A percentile compares a stretch with the other conserved stretches of the same genome.
These are phyloP conservation scores for Manacus vitellinus DNA, from an alignment of 2,113 vertebrate species.

Conservation along the genomic window DNA sequence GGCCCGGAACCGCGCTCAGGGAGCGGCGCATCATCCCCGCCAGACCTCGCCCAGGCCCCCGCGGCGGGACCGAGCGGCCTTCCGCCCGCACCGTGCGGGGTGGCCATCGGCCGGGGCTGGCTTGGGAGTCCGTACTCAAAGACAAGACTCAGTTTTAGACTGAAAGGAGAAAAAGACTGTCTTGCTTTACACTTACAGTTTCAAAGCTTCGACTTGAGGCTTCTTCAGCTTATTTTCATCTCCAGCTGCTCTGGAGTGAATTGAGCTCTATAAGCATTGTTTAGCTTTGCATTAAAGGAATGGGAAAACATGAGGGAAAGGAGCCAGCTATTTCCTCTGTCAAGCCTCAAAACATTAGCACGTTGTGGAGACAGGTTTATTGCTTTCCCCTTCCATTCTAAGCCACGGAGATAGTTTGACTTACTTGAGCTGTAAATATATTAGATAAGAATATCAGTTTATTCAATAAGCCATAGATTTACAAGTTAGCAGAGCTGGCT, in stretches of 20 bases:
- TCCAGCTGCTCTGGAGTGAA: not conserved
- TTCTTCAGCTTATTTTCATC: not conserved
- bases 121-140: fast-evolving
- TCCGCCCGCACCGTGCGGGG: not conserved
- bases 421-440: not conserved
- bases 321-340: not conserved
- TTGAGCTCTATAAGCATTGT: not conserved
- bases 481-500: not conserved
- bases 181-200: not conserved
- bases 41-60: not conserved
- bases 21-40: not conserved
- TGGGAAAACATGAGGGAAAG: fast-evolving
- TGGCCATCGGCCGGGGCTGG: fast-evolving
- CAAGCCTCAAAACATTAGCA: not conserved
- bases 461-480: not conserved
- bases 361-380: not conserved
- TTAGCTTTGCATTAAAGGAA: not conserved
- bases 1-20: not conserved
- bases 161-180: fast-evolving
- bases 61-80: not conserved
- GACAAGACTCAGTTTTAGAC: fast-evolving
- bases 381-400: not conserved
- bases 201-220: not conserved
- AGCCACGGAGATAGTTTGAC: not conserved
- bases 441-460: not conserved